Evolutionary conservation across 2,888 invertebrate species (phyloP).

Genomic region (Lathronympha strigana): DNA sequence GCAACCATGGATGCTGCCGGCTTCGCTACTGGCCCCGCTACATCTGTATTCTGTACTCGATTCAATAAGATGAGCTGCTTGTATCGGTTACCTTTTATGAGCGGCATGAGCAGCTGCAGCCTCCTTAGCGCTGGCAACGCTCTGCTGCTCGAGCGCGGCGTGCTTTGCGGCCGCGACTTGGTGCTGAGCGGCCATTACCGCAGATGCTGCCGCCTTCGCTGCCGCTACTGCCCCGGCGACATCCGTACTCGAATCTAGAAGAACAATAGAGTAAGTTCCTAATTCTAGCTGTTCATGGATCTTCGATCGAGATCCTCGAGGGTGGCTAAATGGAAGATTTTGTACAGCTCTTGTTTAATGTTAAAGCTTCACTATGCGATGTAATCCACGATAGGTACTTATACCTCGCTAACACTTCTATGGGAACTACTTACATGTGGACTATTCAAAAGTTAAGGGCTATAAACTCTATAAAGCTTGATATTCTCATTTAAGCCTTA

Average conservation of each 20-base stretch:
- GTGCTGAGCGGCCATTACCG: constrained; percentile 88
- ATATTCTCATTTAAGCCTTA: no score
- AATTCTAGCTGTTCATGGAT: neutral
- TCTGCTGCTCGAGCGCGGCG: constrained; percentile 88
- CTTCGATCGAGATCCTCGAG: neutral
- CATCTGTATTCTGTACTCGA: no score
- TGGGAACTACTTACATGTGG: no score
- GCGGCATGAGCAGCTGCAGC: constrained; percentile 87
- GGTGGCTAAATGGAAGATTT: no score
- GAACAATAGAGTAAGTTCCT: constrained; percentile 41
- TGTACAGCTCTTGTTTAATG: no score
- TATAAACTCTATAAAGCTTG: no score
- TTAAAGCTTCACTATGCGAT: no score
- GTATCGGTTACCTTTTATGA: constrained; percentile 80
- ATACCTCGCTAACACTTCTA: no score
- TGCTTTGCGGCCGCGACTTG: constrained; percentile 90
- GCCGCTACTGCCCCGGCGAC: constrained; percentile 89
- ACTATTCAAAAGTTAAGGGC: no score
- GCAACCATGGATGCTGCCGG: no score
- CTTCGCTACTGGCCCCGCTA: no score
- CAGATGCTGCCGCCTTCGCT: constrained; percentile 89
- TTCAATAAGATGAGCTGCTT: neutral
- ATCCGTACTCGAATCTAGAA: constrained; percentile 85
- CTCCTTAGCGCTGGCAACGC: constrained; percentile 89
- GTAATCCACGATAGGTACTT: no score